Conservation (phyloP, 2,113 vertebrate species). For the Hepsetus odoe region DNA sequence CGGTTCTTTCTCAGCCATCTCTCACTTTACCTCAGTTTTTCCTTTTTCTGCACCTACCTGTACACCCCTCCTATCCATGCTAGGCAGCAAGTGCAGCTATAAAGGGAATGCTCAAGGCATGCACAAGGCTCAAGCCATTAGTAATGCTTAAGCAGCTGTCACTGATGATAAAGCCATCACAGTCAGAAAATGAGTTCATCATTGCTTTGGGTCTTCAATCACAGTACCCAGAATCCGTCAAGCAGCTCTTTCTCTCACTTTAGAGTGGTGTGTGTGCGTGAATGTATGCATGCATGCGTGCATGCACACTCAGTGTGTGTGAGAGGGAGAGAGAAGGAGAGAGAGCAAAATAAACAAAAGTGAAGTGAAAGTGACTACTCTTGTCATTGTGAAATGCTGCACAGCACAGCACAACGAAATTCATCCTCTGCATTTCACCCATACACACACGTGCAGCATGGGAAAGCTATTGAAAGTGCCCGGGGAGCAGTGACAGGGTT, state of each 20-base stretch:
- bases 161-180: slow-evolving; percentile 16
- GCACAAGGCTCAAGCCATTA: not conserved
- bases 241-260: slow-evolving; percentile 9
- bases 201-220: slow-evolving; percentile 34
- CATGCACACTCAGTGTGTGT: no score
- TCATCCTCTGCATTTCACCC: no score
- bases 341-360: not conserved
- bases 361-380: no score
- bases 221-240: slow-evolving; percentile 15
- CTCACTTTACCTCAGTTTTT: slow-evolving; percentile 24
- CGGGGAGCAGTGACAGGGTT: no score
- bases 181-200: slow-evolving; percentile 32
- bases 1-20: slow-evolving; percentile 21
- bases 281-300: no score
- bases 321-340: not conserved
- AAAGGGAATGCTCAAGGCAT: not conserved
- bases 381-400: no score
- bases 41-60: slow-evolving; percentile 11
- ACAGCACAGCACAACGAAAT: no score
- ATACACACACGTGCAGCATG: no score
- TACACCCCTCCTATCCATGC: not conserved
- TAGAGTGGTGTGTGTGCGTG: slow-evolving; percentile 1
- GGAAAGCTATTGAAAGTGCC: no score
- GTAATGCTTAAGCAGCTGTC: slow-evolving; percentile 13
- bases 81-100: not conserved